These are phyloP conservation scores for Dysdera silvatica DNA, from an alignment of 1,140 invertebrate genomes.

Conservation along the genomic window DNA sequence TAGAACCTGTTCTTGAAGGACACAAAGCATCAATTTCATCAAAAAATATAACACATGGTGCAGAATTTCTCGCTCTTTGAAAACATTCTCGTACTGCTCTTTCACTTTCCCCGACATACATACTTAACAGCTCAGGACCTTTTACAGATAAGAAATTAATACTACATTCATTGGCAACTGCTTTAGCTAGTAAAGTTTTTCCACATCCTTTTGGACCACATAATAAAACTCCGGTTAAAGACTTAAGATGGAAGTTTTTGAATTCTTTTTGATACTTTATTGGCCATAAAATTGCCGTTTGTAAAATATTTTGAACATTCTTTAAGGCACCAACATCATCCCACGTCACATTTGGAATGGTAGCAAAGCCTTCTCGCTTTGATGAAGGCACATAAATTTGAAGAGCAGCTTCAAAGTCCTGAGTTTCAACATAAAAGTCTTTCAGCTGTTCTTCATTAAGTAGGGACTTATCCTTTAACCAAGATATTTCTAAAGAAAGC, in stretches of 20 bases:
- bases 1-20: slow-evolving; percentile 70
- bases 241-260: slow-evolving; percentile 62
- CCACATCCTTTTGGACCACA: slow-evolving; percentile 90
- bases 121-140: slow-evolving; percentile 91
- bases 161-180: slow-evolving; percentile 86
- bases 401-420: slow-evolving; percentile 23
- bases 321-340: slow-evolving; percentile 88
- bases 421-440: background rate
- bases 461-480: too few relatives aligned
- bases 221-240: slow-evolving; percentile 77
- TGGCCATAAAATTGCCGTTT: slow-evolving; percentile 86
- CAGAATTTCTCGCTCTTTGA: slow-evolving; percentile 81
- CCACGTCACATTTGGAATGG: slow-evolving; percentile 95
- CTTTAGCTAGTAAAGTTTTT: slow-evolving; percentile 87
- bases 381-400: slow-evolving; percentile 5
- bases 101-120: slow-evolving; percentile 99
- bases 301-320: slow-evolving; percentile 78
- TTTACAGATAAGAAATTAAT: slow-evolving; percentile 97
- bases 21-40: slow-evolving; percentile 97
- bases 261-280: slow-evolving; percentile 75
- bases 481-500: too few relatives aligned
- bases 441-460: slow-evolving; percentile 37
- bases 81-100: slow-evolving; percentile 90
- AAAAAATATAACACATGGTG: slow-evolving; percentile 98
- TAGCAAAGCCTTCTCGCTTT: slow-evolving; percentile 93